A percentile compares a stretch with the other conserved stretches of the same genome.
phyloP scores from a whole-genome alignment of 2,113 vertebrate genomes.

The Neodon shergylaensis region DNA sequence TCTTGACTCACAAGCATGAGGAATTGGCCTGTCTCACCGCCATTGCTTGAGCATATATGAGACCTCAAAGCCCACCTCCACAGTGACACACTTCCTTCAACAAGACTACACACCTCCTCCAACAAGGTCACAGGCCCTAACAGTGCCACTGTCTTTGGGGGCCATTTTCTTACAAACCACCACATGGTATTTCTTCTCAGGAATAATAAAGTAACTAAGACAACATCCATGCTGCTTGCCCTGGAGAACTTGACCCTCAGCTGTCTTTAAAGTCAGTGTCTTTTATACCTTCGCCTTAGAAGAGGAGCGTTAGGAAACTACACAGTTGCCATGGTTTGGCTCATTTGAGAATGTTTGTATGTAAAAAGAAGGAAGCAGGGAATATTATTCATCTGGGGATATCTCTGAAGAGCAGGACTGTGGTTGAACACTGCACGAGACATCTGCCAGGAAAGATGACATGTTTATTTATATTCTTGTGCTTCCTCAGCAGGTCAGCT shows the following conservation, averaged over 20 bases:
- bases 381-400: neutral
- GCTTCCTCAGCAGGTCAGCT: constrained; percentile 12
- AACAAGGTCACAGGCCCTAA: neutral
- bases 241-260: constrained; percentile 34
- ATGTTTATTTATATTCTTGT: constrained; percentile 25
- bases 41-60: neutral
- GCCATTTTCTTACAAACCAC: neutral
- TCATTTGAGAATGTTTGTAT: neutral
- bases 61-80: neutral
- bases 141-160: neutral
- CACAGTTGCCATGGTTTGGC: neutral
- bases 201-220: neutral
- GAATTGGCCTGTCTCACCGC: neutral
- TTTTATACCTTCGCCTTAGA: neutral
- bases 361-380: neutral
- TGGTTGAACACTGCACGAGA: neutral
- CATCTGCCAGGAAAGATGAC: constrained; percentile 14
- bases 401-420: neutral
- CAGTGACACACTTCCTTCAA: neutral
- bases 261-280: neutral
- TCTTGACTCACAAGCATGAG: neutral
- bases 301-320: neutral
- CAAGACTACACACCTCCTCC: neutral
- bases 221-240: neutral
- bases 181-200: neutral